Percentiles rank a stretch among this genome's conserved stretches.
Evolutionary conservation across 2,888 invertebrate genomes (phyloP).

Genomic region (Hylaea fasciaria): DNA sequence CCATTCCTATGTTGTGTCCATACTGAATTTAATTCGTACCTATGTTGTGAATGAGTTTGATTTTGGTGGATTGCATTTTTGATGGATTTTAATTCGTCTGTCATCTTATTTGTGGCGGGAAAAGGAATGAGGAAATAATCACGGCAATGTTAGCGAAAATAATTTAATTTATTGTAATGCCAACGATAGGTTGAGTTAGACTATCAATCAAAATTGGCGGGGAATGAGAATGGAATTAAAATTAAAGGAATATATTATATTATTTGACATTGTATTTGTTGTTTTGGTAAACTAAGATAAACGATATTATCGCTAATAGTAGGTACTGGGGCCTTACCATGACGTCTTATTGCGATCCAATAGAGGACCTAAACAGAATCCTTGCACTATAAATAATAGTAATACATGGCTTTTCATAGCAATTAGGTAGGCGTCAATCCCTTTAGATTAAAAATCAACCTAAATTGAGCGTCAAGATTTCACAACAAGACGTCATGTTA

Average conservation of each 20-base stretch:
- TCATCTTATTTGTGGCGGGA: constrained; percentile 38
- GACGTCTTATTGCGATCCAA: too few relatives aligned
- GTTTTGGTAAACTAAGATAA: not conserved
- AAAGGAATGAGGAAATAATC: constrained; percentile 37
- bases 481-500: too few relatives aligned
- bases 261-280: not conserved
- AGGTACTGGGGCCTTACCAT: too few relatives aligned
- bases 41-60: constrained; percentile 10
- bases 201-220: constrained; percentile 43
- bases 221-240: not conserved
- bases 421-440: too few relatives aligned
- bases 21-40: constrained; percentile 4
- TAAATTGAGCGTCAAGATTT: too few relatives aligned
- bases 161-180: constrained; percentile 24
- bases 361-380: too few relatives aligned
- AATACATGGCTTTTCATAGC: too few relatives aligned
- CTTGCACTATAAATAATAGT: too few relatives aligned
- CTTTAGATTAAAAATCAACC: too few relatives aligned
- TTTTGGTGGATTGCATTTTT: constrained; percentile 63
- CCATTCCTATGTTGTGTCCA: not conserved
- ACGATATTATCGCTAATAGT: too few relatives aligned
- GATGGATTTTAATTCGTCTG: constrained; percentile 65
- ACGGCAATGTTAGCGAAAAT: constrained; percentile 18
- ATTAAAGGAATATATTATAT: not conserved
- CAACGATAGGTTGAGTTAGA: not conserved